Conservation (phyloP, 92 coral and sea anemone species). For the Palythoa heliodiscus region DNA sequence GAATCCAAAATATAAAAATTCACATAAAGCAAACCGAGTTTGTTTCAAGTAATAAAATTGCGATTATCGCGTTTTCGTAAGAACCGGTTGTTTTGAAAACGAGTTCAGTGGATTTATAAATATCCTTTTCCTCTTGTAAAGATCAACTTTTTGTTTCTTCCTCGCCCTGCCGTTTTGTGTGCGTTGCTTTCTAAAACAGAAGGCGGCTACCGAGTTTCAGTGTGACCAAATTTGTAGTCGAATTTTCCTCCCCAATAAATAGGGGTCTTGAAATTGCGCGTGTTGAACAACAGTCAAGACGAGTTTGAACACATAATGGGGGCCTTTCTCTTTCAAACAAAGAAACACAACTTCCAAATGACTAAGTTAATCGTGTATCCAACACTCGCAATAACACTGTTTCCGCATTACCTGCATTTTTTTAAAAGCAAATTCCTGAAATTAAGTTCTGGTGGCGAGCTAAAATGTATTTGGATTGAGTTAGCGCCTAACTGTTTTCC, state of each 20-base stretch:
- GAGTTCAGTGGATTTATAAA: background rate
- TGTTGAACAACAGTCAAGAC: background rate
- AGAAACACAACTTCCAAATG: constrained; percentile 3
- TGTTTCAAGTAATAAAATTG: constrained; percentile 19
- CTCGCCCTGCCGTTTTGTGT: background rate
- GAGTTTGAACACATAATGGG: background rate
- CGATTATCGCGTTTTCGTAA: constrained; percentile 20
- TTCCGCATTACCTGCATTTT: constrained; percentile 22
- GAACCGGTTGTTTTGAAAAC: background rate
- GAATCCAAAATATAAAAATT: background rate
- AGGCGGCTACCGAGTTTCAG: background rate
- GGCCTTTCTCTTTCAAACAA: background rate
- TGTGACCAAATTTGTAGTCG: background rate
- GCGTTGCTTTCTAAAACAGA: background rate
- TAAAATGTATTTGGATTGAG: background rate
- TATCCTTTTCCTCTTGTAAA: constrained; percentile 19
- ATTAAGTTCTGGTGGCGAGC: constrained; percentile 21
- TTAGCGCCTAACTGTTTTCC: constrained; percentile 2
- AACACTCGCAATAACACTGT: background rate
- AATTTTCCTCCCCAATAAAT: background rate
- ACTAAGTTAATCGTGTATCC: constrained; percentile 7
- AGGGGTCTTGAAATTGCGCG: background rate
- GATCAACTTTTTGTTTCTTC: constrained; percentile 13
- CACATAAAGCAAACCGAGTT: background rate
- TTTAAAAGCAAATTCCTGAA: constrained; percentile 13